phyloP scores from a whole-genome alignment of 2,888 invertebrate species.

The Caenorhabditis sp. region DNA sequence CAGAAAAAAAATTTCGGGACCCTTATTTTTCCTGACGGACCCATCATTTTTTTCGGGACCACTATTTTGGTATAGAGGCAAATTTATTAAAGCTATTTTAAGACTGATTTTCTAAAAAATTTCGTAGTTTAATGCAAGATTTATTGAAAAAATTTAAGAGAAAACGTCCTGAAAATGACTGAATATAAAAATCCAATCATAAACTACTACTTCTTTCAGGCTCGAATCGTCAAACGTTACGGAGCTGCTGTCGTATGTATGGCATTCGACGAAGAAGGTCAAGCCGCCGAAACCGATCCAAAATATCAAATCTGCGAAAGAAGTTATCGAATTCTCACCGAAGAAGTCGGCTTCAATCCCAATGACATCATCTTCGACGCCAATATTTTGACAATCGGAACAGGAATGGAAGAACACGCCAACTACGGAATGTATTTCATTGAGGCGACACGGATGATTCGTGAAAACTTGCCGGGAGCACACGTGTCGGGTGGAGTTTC shows the following conservation, averaged over 20 bases:
- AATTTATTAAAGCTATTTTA: too few species aligned
- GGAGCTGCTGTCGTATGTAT: conserved; percentile 77
- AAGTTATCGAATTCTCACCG: conserved; percentile 73
- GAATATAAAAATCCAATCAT: neutral
- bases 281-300: conserved; percentile 75
- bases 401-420: conserved; percentile 77
- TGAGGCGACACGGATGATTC: conserved; percentile 74
- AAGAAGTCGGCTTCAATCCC: conserved; percentile 75
- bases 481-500: conserved; percentile 77
- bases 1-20: too few species aligned
- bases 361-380: conserved; percentile 77
- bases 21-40: too few species aligned
- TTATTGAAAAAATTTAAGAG: too few species aligned
- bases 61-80: too few species aligned
- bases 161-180: too few species aligned
- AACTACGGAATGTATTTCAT: conserved; percentile 75
- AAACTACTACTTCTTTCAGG: conserved; percentile 64
- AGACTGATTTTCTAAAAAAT: too few species aligned
- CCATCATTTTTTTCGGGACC: too few species aligned
- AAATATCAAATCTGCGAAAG: conserved; percentile 76
- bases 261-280: conserved; percentile 77
- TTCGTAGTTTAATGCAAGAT: too few species aligned
- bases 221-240: conserved; percentile 74
- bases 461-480: conserved; percentile 74
- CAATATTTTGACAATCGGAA: conserved; percentile 77